These are phyloP conservation scores for Alligator sinensis DNA, from an alignment of 2,113 vertebrate genomes.

Conservation along the genomic window DNA sequence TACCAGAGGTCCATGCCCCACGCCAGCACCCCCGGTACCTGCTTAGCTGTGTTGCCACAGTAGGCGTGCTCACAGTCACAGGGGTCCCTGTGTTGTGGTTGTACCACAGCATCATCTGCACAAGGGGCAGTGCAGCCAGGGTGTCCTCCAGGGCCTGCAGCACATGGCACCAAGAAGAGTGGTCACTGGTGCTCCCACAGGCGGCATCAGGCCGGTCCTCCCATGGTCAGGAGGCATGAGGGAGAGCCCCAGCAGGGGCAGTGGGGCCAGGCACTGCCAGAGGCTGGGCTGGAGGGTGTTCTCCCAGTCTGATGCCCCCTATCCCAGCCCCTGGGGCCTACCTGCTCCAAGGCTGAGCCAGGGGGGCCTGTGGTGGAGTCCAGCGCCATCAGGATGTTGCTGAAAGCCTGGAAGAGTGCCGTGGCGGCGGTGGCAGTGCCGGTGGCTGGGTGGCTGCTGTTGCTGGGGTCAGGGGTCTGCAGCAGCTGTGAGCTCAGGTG, in stretches of 20 bases:
- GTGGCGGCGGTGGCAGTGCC: accelerated
- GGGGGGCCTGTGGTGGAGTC: background rate
- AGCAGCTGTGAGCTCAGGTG: background rate
- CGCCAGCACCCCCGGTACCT: background rate
- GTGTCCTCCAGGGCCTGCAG: background rate
- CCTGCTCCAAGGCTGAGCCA: background rate
- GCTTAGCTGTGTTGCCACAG: conserved; percentile 18
- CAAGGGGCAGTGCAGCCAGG: background rate
- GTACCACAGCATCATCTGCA: conserved; percentile 10
- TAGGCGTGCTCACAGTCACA: background rate
- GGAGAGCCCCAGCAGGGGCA: background rate
- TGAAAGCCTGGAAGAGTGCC: background rate
- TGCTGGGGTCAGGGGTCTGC: background rate
- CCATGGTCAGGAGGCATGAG: no score
- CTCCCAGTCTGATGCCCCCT: background rate
- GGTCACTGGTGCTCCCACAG: background rate
- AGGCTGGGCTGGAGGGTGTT: background rate
- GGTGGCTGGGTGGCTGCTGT: background rate
- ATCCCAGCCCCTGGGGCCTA: background rate
- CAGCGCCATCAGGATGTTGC: background rate
- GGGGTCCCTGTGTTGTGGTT: background rate
- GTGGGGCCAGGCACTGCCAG: no score
- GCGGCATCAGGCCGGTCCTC: no score
- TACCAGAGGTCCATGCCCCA: no score
- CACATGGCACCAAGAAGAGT: background rate